phyloP scores from a whole-genome alignment of 2,113 vertebrate species.

The Rhizomys pruinosus region DNA sequence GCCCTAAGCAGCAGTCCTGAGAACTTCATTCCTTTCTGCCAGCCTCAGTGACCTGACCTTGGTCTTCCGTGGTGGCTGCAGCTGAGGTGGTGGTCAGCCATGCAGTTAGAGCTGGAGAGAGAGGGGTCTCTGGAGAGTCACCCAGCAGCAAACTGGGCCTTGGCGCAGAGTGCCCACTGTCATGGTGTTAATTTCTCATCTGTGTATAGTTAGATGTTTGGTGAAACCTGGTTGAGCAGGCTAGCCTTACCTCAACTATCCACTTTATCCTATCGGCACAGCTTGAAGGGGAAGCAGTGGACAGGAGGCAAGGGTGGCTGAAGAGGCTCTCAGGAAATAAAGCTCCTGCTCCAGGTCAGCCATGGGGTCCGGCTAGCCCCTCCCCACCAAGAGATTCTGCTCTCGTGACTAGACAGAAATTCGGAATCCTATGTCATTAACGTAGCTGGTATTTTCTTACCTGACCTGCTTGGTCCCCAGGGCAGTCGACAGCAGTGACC shows the following conservation, averaged over 20 bases:
- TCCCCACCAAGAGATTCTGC: background rate
- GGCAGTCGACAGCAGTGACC: background rate
- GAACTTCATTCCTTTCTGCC: background rate
- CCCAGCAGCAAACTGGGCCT: background rate
- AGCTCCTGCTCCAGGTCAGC: background rate
- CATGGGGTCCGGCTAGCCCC: background rate
- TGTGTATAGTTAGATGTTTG: background rate
- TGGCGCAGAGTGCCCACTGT: background rate
- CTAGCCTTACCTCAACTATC: background rate
- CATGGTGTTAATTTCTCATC: background rate
- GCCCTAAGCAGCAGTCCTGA: background rate
- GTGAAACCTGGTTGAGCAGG: background rate
- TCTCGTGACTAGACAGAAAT: background rate
- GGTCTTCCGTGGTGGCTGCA: background rate
- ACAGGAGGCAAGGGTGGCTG: background rate
- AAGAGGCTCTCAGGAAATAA: background rate
- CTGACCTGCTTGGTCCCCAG: background rate
- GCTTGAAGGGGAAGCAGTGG: background rate
- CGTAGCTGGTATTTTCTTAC: background rate
- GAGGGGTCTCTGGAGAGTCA: background rate
- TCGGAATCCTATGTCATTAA: background rate
- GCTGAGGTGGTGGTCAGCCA: too few species aligned
- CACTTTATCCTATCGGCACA: background rate
- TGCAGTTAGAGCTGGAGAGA: background rate
- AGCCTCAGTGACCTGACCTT: background rate